A percentile compares a stretch with the other conserved stretches of the same genome.
These are phyloP conservation scores for Macrosiphum euphorbiae DNA, from an alignment of 2,888 invertebrate genomes.

Conservation along the genomic window DNA sequence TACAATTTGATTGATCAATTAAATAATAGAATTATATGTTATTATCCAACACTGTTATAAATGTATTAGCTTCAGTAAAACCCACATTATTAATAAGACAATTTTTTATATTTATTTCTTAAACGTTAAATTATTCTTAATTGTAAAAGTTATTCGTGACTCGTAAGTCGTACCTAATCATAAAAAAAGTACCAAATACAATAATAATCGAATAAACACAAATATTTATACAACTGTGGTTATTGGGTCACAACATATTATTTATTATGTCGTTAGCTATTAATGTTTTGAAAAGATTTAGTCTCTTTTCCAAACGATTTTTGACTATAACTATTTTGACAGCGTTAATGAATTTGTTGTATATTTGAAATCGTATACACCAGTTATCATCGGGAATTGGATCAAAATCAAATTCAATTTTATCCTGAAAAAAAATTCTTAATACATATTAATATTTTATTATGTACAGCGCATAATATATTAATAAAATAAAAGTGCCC, in stretches of 20 bases:
- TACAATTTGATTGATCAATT: background rate
- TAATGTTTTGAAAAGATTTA: background rate
- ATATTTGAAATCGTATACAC: conserved; percentile 13
- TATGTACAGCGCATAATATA: too few species aligned
- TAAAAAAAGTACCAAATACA: background rate
- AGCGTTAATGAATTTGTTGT: conserved; percentile 19
- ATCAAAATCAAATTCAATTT: background rate
- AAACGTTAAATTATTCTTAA: background rate
- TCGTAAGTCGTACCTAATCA: background rate
- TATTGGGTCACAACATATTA: background rate
- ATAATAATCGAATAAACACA: background rate
- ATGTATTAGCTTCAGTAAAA: background rate
- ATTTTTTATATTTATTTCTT: background rate
- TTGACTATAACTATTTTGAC: background rate
- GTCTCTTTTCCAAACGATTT: conserved; percentile 33
- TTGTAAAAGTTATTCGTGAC: background rate
- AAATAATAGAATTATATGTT: background rate
- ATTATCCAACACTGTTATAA: background rate
- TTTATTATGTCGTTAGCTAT: background rate
- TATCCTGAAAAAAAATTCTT: background rate
- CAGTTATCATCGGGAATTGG: background rate
- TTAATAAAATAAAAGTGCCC: too few species aligned
- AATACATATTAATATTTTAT: background rate
- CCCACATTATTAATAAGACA: too few species aligned
- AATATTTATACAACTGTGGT: background rate